These are phyloP conservation scores for Emydocephalus ijimae DNA, from an alignment of 2,113 vertebrate species.

Conservation along the genomic window DNA sequence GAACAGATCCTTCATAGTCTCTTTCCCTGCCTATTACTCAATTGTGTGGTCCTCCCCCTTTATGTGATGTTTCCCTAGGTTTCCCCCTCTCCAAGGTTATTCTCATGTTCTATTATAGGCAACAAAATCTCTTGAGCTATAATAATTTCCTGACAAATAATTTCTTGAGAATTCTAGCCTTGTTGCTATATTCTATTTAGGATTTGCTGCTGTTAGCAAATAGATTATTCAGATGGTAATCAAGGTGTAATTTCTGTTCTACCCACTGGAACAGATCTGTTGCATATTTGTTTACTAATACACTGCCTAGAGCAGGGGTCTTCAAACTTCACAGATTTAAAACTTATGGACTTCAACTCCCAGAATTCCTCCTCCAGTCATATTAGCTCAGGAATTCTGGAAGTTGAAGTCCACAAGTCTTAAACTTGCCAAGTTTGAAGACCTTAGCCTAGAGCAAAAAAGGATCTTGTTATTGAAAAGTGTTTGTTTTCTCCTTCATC, in stretches of 20 bases:
- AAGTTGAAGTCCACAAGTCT: too few relatives aligned
- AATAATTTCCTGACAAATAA: not conserved
- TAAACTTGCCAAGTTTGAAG: too few relatives aligned
- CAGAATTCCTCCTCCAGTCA: too few relatives aligned
- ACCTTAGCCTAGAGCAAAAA: not conserved
- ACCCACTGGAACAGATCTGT: constrained; percentile 5
- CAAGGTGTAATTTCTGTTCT: constrained; percentile 19
- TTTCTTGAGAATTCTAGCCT: not conserved
- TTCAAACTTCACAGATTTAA: too few relatives aligned
- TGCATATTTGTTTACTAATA: not conserved
- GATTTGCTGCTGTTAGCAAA: not conserved
- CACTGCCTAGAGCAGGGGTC: not conserved
- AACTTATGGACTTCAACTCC: too few relatives aligned
- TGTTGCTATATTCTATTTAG: not conserved
- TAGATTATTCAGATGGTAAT: constrained; percentile 25
- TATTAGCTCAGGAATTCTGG: too few relatives aligned
- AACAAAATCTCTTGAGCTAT: not conserved
- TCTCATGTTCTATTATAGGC: not conserved
- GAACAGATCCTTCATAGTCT: not conserved
- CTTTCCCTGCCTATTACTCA: not conserved
- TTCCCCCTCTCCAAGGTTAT: not conserved
- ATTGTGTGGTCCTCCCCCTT: not conserved
- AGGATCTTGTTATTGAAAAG: not conserved
- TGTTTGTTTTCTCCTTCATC: constrained; percentile 14
- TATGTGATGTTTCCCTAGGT: not conserved